Base-by-base conservation (phyloP, 2,113 vertebrate species). In the Scomber colias region DNA sequence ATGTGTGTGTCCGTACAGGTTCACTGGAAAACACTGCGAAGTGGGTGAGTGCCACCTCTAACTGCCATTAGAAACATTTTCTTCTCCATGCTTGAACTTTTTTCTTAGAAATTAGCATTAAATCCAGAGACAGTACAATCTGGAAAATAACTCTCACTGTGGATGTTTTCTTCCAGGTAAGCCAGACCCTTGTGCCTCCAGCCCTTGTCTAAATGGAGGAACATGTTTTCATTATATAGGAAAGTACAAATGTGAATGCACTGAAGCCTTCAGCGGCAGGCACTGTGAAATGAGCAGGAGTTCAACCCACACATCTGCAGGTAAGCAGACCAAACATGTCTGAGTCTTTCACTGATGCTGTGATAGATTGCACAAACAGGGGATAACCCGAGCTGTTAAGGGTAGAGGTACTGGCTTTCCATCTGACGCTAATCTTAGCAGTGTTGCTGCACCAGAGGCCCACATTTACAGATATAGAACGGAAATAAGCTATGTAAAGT, bases 221-320 rank as follows among this genome's bases (percentile, higher is more conserved):
- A 99, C 97, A 2, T 99, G 97, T 90, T 99, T 99, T 91, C 98
- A 99, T 92, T 99, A 99, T 91, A 98, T 98, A 0, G 98, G 97
- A 81, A 99, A 99, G 92, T 99, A 98, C 93, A 99, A 99, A 92
- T 99, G 98, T 15, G 97, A 99, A 91, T 99, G 98, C 75, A 94
- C 95, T 9, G 93, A 92, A 0, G 93, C 93, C 70, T 99, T 96
- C 83, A 87, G 94, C 0, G 98, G 98, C 57, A 91, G 97, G 31
- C 97, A 98, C 94, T 99, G 97, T 0, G 97, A 99, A 85, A 94
- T 94, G 0, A 96, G 94, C 96, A 93, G 69, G 91, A 90, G 75
- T 50, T 57, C 78, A 0, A 19, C 75, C 2, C 86, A 63, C 21
- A 35, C 62, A 57, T 61, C 83, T 6, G 11, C 91, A 85, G 93